Conservation (phyloP, 2,888 invertebrate genomes). For the Lasioglossum leucozonium region DNA sequence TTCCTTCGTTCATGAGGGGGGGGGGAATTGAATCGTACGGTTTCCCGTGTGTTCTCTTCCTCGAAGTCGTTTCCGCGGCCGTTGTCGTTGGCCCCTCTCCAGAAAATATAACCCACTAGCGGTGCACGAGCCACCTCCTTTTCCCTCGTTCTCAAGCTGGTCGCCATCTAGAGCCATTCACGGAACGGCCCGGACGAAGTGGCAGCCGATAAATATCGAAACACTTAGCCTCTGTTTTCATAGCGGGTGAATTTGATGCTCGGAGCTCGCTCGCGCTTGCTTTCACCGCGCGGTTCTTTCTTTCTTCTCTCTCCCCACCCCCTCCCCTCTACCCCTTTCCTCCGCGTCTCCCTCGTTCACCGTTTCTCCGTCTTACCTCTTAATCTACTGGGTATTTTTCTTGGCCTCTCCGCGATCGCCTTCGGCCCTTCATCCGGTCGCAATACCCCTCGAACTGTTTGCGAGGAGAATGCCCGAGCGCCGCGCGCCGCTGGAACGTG, state of each 20-base stretch:
- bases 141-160: constrained; percentile 36
- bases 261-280: constrained; percentile 23
- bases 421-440: constrained; percentile 13
- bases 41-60: constrained; percentile 54
- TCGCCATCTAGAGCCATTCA: constrained; percentile 62
- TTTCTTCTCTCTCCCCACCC: background rate
- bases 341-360: background rate
- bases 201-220: constrained; percentile 82
- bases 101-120: constrained; percentile 76
- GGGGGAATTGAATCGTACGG: constrained; percentile 78
- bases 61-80: constrained; percentile 65
- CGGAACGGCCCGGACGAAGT: constrained; percentile 69
- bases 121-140: constrained; percentile 20
- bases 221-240: constrained; percentile 81
- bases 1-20: background rate
- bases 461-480: constrained; percentile 23
- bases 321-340: too few relatives aligned
- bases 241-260: constrained; percentile 70
- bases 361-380: constrained; percentile 4
- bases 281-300: background rate
- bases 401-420: constrained; percentile 17
- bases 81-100: constrained; percentile 80
- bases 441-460: constrained; percentile 19
- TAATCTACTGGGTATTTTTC: constrained; percentile 45
- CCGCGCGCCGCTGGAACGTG: background rate